Evolutionary conservation across 2,797 vertebrate genomes (phyloP).

Genomic region (Netta rufina): DNA sequence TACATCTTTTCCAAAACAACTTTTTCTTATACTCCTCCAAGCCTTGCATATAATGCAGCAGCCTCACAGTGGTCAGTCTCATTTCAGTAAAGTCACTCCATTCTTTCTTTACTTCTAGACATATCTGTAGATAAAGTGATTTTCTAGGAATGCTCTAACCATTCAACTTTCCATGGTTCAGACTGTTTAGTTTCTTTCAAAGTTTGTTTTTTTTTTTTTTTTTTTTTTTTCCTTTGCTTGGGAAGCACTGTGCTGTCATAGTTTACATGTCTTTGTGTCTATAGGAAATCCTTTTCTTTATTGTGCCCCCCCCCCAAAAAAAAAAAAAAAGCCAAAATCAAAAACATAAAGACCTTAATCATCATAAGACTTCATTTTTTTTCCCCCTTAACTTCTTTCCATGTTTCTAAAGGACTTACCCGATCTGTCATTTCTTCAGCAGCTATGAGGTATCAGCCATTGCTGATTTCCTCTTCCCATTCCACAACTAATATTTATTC

Average conservation of each 20-base stretch:
- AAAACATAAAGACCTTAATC: constrained; percentile 76
- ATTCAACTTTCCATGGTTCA: constrained; percentile 81
- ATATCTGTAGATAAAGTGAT: constrained; percentile 83
- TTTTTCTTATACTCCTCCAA: constrained; percentile 78
- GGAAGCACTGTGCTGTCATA: constrained; percentile 75
- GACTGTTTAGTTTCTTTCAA: constrained; percentile 79
- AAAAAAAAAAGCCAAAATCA: background rate
- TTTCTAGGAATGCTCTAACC: constrained; percentile 79
- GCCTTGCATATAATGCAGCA: constrained; percentile 86
- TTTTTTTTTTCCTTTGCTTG: constrained; percentile 68
- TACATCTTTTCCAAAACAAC: constrained; percentile 17
- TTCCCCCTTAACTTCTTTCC: constrained; percentile 68
- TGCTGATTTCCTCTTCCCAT: constrained; percentile 81
- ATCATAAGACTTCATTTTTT: constrained; percentile 71
- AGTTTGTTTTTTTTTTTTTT: constrained; percentile 15
- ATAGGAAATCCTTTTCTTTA: constrained; percentile 72
- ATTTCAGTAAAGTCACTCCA: constrained; percentile 81
- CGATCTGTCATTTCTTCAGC: constrained; percentile 80
- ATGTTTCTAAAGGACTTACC: constrained; percentile 77
- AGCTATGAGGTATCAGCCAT: constrained; percentile 71
- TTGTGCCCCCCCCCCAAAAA: background rate
- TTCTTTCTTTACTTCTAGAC: constrained; percentile 80
- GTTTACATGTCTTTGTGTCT: constrained; percentile 83
- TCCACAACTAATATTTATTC: constrained; percentile 85
- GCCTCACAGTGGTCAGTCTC: constrained; percentile 87